phyloP scores from a whole-genome alignment of 2,797 vertebrate species.

The Gouania willdenowi region DNA sequence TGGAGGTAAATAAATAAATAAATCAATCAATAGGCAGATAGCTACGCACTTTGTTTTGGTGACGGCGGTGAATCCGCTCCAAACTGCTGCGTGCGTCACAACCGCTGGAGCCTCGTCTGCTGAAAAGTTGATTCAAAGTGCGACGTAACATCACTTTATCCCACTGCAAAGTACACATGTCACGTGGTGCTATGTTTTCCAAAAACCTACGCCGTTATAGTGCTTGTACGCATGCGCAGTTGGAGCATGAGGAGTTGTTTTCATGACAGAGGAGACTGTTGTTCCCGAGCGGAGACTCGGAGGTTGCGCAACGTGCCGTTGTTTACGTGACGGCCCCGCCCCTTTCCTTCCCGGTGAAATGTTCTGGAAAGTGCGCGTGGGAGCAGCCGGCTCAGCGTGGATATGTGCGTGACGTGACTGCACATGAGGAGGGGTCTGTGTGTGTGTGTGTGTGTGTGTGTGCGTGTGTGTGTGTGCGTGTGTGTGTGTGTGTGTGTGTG shows the following conservation, averaged over 20 bases:
- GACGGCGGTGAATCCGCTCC: constrained; percentile 20
- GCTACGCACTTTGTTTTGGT: constrained; percentile 68
- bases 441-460: too few relatives aligned
- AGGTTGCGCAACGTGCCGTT: constrained; percentile 71
- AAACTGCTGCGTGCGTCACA: constrained; percentile 51
- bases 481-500: too few relatives aligned
- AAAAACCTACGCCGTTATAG: too few relatives aligned
- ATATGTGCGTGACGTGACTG: constrained; percentile 63
- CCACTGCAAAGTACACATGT: too few relatives aligned
- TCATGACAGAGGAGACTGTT: background rate
- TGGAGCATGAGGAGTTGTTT: too few relatives aligned
- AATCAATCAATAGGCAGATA: constrained; percentile 8
- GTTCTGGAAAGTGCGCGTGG: constrained; percentile 52
- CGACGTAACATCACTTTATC: too few relatives aligned
- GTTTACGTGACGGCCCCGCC: constrained; percentile 72
- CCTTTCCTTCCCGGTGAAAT: constrained; percentile 65
- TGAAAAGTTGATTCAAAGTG: too few relatives aligned
- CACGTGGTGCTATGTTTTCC: too few relatives aligned
- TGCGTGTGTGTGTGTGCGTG: too few relatives aligned
- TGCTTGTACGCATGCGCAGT: too few relatives aligned
- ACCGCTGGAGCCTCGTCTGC: background rate
- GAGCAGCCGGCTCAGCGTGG: constrained; percentile 18
- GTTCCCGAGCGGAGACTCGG: background rate
- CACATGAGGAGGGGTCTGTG: background rate
- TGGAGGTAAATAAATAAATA: constrained; percentile 33